These are phyloP conservation scores for Galeopsomyia nigrocyanea DNA, from an alignment of 2,888 invertebrate species.

Conservation along the genomic window DNA sequence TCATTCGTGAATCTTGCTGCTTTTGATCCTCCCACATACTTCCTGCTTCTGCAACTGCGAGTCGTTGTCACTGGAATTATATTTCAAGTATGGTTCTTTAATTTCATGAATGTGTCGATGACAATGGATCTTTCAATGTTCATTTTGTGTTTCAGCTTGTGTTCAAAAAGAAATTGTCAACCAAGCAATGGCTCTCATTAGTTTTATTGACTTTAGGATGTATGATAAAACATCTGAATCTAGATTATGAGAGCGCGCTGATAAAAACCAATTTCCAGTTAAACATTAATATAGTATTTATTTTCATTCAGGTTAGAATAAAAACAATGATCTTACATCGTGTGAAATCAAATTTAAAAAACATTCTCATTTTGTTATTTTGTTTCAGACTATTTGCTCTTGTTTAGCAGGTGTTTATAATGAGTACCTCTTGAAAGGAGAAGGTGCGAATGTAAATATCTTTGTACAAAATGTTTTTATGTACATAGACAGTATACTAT, in stretches of 20 bases:
- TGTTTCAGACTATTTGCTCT: conserved; percentile 87
- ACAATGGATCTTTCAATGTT: conserved; percentile 7
- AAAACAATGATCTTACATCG: too few species aligned
- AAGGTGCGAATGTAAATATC: conserved; percentile 87
- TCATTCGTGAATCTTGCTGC: conserved; percentile 90
- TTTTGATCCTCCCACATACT: conserved; percentile 96
- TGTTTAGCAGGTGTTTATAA: conserved; percentile 97
- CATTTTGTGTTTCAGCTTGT: conserved; percentile 76
- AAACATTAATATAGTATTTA: conserved; percentile 64
- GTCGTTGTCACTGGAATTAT: conserved; percentile 93
- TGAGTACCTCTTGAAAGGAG: conserved; percentile 91
- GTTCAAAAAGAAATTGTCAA: conserved; percentile 85
- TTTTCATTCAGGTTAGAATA: conserved; percentile 68
- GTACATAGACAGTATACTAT: conserved; percentile 95
- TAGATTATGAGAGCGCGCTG: conserved; percentile 68
- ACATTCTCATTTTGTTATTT: too few species aligned
- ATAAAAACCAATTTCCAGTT: conserved; percentile 57
- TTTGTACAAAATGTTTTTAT: conserved; percentile 95
- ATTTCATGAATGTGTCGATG: neutral
- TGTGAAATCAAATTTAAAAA: conserved; percentile 2
- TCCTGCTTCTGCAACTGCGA: conserved; percentile 88
- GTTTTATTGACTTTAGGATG: conserved; percentile 89
- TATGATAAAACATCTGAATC: conserved; percentile 87
- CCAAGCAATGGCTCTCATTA: conserved; percentile 91
- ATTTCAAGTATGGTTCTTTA: conserved; percentile 80